Evolutionary conservation across 2,113 vertebrate genomes (phyloP).

Genomic region (Caranx melampygus): DNA sequence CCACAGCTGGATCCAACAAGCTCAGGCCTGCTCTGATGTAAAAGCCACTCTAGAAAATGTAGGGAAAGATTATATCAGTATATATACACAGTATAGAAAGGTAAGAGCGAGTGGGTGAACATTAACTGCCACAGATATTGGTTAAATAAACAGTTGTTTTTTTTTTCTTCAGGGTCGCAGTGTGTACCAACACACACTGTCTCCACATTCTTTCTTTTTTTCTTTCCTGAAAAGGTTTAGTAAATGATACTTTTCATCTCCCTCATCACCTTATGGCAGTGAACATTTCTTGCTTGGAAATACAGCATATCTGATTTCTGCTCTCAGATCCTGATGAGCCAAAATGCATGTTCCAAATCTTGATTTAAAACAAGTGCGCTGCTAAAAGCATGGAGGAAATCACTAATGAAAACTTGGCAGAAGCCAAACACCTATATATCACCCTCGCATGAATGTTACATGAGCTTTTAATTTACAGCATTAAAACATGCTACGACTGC

Average conservation of each 20-base stretch:
- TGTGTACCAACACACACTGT: slow-evolving; percentile 13
- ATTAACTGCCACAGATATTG: slow-evolving; percentile 24
- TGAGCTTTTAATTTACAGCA: slow-evolving; percentile 78
- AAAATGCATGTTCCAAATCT: slow-evolving; percentile 61
- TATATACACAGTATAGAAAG: slow-evolving; percentile 30
- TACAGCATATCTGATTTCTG: slow-evolving; percentile 65
- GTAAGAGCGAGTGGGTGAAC: neutral
- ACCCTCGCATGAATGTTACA: slow-evolving; percentile 70
- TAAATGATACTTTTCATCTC: slow-evolving; percentile 30
- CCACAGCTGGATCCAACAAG: slow-evolving; percentile 62
- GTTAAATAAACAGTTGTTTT: slow-evolving; percentile 39
- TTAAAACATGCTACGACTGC: slow-evolving; percentile 77
- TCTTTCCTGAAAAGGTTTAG: slow-evolving; percentile 6
- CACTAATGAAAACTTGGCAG: slow-evolving; percentile 76
- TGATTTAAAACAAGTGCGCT: slow-evolving; percentile 63
- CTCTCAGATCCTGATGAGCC: slow-evolving; percentile 61
- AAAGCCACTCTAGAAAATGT: slow-evolving; percentile 10
- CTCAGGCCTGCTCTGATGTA: slow-evolving; percentile 37
- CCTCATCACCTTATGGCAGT: slow-evolving; percentile 11
- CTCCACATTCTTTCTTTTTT: neutral
- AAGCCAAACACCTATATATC: slow-evolving; percentile 56
- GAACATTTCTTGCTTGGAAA: slow-evolving; percentile 54
- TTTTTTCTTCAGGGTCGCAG: neutral
- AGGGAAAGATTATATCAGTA: slow-evolving; percentile 34
- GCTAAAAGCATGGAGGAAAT: slow-evolving; percentile 70